These are phyloP conservation scores for Psilopsiagon aymara DNA, from an alignment of 2,113 vertebrate genomes.

Conservation along the genomic window DNA sequence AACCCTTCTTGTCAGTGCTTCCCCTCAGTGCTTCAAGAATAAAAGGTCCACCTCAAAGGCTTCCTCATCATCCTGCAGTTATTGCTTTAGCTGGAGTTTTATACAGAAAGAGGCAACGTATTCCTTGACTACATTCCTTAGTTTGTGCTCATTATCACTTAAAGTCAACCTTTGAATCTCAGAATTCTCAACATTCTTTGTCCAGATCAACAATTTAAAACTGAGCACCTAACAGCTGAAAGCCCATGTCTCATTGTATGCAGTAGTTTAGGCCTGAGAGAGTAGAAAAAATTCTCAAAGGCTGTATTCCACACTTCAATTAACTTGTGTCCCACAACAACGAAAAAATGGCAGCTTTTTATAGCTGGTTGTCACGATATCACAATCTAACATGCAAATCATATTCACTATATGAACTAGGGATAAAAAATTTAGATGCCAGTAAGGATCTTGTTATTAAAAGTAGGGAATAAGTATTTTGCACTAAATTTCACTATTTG, in stretches of 20 bases:
- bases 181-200: conserved; percentile 52
- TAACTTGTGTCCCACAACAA: conserved; percentile 26
- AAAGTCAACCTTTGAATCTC: conserved; percentile 19
- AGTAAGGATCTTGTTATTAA: conserved; percentile 17
- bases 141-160: conserved; percentile 46
- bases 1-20: conserved; percentile 1
- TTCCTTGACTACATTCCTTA: conserved; percentile 44
- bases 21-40: conserved; percentile 38
- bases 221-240: conserved; percentile 43
- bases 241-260: conserved; percentile 30
- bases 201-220: conserved; percentile 69
- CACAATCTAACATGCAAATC: conserved; percentile 42
- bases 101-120: background rate
- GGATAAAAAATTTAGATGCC: background rate
- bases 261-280: conserved; percentile 43
- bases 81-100: conserved; percentile 35
- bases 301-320: conserved; percentile 40
- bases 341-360: conserved; percentile 34
- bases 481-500: background rate
- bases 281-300: conserved; percentile 37
- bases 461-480: conserved; percentile 51
- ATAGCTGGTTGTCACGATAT: background rate
- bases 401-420: background rate
- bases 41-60: background rate
- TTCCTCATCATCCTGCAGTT: conserved; percentile 36